A percentile compares a stretch with the other conserved stretches of the same genome.
Evolutionary conservation across 2,797 vertebrate species (phyloP).

Genomic region (Aphelocoma californica): DNA sequence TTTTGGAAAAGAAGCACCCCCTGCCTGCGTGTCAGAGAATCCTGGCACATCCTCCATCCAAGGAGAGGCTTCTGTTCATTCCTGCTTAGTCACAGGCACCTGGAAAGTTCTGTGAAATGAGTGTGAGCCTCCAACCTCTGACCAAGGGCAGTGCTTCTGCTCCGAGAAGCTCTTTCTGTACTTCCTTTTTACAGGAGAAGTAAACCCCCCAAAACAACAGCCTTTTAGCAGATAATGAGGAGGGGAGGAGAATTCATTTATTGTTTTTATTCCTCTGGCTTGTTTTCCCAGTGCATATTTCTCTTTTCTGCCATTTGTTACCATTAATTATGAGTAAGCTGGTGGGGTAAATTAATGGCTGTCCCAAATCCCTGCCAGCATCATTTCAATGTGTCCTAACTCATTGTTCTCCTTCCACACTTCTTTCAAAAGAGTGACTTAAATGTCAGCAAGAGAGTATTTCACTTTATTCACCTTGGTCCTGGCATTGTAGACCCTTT

Average conservation of each 20-base stretch:
- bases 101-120: background rate
- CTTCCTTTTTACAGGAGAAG: background rate
- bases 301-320: background rate
- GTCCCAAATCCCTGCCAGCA: background rate
- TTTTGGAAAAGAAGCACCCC: background rate
- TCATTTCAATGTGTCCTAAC: background rate
- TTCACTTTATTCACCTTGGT: background rate
- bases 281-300: background rate
- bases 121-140: background rate
- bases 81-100: background rate
- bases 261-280: background rate
- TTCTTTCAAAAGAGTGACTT: background rate
- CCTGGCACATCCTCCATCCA: background rate
- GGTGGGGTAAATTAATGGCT: background rate
- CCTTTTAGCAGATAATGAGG: background rate
- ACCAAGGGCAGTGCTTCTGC: background rate
- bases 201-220: fast-evolving
- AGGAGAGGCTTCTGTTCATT: background rate
- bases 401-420: background rate
- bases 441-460: background rate
- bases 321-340: background rate
- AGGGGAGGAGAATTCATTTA: background rate
- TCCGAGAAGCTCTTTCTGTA: background rate
- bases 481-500: background rate
- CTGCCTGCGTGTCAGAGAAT: background rate